phyloP scores from a whole-genome alignment of 1,140 invertebrate genomes.

The Drosophila grimshawi region DNA sequence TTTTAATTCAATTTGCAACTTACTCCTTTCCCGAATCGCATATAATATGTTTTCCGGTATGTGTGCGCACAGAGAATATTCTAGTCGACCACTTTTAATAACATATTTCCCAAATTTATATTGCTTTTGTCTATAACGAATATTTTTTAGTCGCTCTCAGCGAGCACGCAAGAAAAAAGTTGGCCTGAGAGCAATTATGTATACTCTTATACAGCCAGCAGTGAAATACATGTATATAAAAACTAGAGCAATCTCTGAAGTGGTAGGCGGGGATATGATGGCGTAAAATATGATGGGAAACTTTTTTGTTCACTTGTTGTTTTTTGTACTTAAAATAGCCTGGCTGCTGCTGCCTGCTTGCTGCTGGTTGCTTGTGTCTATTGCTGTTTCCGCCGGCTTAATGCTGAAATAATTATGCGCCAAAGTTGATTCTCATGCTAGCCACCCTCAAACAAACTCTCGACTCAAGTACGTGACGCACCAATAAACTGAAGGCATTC shows the following conservation, averaged over 20 bases:
- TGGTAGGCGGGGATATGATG: neutral
- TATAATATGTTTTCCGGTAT: no score
- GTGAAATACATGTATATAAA: slow-evolving; percentile 18
- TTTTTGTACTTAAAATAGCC: slow-evolving; percentile 22
- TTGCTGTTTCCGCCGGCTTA: slow-evolving; percentile 27
- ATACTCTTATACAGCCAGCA: slow-evolving; percentile 7
- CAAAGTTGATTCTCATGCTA: slow-evolving; percentile 38
- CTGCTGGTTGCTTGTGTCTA: slow-evolving; percentile 31
- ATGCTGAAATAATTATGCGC: slow-evolving; percentile 66
- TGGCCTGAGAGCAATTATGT: slow-evolving; percentile 32
- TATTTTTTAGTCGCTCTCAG: slow-evolving; percentile 27
- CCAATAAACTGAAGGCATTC: slow-evolving; percentile 36
- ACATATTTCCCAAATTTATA: neutral
- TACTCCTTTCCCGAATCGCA: no score
- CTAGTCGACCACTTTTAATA: neutral
- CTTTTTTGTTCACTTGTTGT: slow-evolving; percentile 32
- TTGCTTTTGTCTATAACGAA: slow-evolving; percentile 31
- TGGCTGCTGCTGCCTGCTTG: slow-evolving; percentile 35
- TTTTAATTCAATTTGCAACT: no score
- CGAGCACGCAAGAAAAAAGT: slow-evolving; percentile 34
- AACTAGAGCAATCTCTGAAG: slow-evolving; percentile 20
- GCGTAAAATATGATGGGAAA: slow-evolving; percentile 1
- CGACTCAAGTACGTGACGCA: slow-evolving; percentile 59
- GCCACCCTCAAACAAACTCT: slow-evolving; percentile 25
- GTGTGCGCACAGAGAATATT: neutral